A percentile compares a stretch with the other conserved stretches of the same genome.
These are phyloP conservation scores for Kudoa iwatai DNA, from an alignment of 30 jellyfish, hydroid and myxozoan species.

Conservation along the genomic window DNA sequence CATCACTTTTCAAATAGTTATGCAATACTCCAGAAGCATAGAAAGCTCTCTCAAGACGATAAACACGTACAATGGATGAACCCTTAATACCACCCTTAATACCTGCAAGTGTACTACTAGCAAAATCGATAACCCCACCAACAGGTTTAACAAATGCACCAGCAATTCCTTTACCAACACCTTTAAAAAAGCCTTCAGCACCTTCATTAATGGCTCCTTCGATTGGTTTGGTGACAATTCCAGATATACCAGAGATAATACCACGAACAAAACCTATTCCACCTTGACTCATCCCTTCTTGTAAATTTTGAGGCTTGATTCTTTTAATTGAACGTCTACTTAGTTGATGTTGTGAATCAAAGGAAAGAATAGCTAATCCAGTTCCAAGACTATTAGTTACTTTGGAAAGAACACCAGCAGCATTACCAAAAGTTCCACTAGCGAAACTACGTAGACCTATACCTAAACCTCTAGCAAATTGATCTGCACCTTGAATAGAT, in stretches of 20 bases:
- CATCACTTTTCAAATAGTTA: too few species aligned
- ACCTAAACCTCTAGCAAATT: neutral
- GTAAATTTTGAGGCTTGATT: too few species aligned
- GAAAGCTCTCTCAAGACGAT: too few species aligned
- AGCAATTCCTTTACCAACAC: neutral
- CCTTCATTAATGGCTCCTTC: neutral
- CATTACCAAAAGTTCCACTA: neutral
- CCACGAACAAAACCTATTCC: neutral
- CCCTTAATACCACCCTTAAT: too few species aligned
- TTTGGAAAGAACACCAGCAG: neutral
- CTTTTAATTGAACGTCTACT: neutral
- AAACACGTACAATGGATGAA: too few species aligned
- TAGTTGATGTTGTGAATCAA: neutral
- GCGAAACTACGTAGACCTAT: neutral
- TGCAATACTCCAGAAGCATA: too few species aligned
- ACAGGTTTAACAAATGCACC: slow-evolving; percentile 1
- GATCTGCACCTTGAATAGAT: too few species aligned
- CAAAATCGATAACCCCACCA: slow-evolving; percentile 1
- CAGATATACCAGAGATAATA: neutral
- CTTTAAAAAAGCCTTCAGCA: neutral
- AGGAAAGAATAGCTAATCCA: neutral
- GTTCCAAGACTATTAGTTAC: neutral
- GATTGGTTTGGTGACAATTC: neutral
- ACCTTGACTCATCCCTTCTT: neutral
- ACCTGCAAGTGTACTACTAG: too few species aligned